Conservation (phyloP, 2,888 invertebrate species). For the Cephonodes hylas region DNA sequence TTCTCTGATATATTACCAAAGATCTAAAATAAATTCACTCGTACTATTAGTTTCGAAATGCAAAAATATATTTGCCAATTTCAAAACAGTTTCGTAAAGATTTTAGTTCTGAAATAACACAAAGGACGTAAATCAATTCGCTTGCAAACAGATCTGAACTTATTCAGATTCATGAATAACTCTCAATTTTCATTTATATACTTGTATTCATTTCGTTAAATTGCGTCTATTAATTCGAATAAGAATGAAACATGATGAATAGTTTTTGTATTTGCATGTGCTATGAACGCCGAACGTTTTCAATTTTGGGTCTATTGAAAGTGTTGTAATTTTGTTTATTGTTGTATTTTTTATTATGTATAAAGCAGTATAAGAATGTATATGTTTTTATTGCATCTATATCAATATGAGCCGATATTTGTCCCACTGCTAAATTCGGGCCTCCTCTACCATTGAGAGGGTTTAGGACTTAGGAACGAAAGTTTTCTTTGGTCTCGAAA, state of each 20-base stretch:
- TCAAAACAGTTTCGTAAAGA: neutral
- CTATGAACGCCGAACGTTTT: neutral
- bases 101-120: constrained; percentile 1
- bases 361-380: too few species aligned
- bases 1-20: too few species aligned
- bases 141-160: constrained; percentile 2
- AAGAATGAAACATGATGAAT: constrained; percentile 15
- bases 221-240: constrained; percentile 28
- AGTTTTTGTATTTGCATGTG: neutral
- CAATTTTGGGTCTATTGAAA: too few species aligned
- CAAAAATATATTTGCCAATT: neutral
- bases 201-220: constrained; percentile 6
- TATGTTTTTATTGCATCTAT: too few species aligned
- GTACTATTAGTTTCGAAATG: neutral
- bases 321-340: too few species aligned
- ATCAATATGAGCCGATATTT: too few species aligned
- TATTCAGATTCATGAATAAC: constrained; percentile 3
- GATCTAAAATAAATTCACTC: too few species aligned
- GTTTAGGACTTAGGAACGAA: too few species aligned
- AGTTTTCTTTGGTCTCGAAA: too few species aligned
- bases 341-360: too few species aligned
- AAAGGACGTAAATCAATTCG: neutral
- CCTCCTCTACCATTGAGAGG: too few species aligned
- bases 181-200: constrained; percentile 8
- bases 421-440: too few species aligned